These are phyloP conservation scores for Patella pellucida DNA, from an alignment of 2,888 invertebrate species.

Conservation along the genomic window DNA sequence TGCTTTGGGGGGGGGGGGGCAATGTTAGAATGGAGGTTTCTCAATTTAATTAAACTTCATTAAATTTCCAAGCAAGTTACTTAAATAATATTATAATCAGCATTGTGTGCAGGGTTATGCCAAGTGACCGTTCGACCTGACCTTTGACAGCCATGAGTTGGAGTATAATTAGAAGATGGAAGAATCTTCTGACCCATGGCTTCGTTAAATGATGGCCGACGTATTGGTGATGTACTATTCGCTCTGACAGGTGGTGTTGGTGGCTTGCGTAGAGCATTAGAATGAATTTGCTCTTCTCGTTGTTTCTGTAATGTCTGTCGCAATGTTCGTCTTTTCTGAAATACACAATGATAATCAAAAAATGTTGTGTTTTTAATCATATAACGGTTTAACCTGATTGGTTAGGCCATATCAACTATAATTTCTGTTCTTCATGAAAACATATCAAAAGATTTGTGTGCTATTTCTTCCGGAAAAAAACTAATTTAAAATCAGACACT, in stretches of 20 bases:
- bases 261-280: constrained; percentile 23
- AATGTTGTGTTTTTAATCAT: no score
- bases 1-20: no score
- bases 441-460: no score
- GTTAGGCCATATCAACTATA: no score
- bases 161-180: constrained; percentile 34
- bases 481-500: no score
- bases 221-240: constrained; percentile 26
- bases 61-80: not conserved
- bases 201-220: constrained; percentile 45
- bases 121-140: constrained; percentile 44
- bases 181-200: constrained; percentile 45
- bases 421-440: no score
- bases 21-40: no score
- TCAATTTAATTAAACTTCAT: no score
- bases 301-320: constrained; percentile 79
- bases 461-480: no score
- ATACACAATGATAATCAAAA: constrained; percentile 45
- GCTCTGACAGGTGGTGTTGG: constrained; percentile 14
- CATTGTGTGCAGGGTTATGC: constrained; percentile 45
- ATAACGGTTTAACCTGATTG: no score
- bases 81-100: constrained; percentile 26
- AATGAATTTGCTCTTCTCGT: constrained; percentile 47
- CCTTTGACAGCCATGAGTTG: constrained; percentile 30
- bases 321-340: constrained; percentile 89